Percentiles rank a stretch among this genome's conserved stretches.
phyloP scores from a whole-genome alignment of 2,888 invertebrate genomes.

The Acanthosepion lycidas region DNA sequence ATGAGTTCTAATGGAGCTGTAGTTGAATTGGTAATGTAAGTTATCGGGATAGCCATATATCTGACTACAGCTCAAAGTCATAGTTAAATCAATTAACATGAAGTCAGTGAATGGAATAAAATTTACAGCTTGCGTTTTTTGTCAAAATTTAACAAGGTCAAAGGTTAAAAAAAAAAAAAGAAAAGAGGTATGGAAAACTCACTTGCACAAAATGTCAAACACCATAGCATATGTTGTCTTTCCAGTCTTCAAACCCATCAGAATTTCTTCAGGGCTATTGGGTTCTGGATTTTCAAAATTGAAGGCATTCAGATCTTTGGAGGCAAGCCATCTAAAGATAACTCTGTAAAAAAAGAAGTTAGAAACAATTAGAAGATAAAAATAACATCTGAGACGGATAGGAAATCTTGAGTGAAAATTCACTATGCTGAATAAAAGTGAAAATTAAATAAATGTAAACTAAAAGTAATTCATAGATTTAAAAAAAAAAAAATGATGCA shows the following conservation, averaged over 20 bases:
- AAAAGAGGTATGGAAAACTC: slow-evolving; percentile 51
- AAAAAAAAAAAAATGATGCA: neutral
- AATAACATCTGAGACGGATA: no score
- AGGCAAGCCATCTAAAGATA: slow-evolving; percentile 75
- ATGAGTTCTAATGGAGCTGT: no score
- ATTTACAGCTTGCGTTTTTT: neutral
- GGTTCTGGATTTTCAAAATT: slow-evolving; percentile 71
- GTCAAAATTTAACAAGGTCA: neutral
- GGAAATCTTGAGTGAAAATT: no score
- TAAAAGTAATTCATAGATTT: no score
- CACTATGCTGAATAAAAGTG: no score
- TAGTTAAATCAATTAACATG: no score
- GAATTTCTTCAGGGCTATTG: slow-evolving; percentile 74
- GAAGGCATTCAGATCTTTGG: slow-evolving; percentile 74
- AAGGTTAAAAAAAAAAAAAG: neutral
- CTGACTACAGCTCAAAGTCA: no score
- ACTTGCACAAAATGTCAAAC: slow-evolving; percentile 75
- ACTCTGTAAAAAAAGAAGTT: slow-evolving; percentile 66
- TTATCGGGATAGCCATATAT: no score
- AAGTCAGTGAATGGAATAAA: no score
- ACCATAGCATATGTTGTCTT: slow-evolving; percentile 75
- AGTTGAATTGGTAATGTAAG: no score
- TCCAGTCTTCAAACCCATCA: slow-evolving; percentile 73
- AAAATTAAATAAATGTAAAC: no score
- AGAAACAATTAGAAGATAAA: neutral